Evolutionary conservation across 2,888 invertebrate genomes (phyloP), one percentile per base, ranked within the genome.

Genomic region (Neoscelio sp.): DNA sequence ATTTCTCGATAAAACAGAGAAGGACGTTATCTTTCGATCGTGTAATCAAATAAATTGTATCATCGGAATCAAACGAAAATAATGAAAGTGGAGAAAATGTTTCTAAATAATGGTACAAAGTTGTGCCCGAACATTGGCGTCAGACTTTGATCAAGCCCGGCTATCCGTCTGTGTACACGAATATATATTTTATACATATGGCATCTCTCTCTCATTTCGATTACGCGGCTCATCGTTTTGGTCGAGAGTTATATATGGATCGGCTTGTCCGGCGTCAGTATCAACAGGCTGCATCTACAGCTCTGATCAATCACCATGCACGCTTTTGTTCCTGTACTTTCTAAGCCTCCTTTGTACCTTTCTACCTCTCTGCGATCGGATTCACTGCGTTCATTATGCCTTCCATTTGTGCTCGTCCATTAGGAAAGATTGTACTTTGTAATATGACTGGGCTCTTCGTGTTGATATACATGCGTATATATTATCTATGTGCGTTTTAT

Each of bases 201-300:
- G 26, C 33, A 52, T 15, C n/a, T 76, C 74, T 64, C 70, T 70
- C 77, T 78, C 50, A 74, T 68, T 64, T 64, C 65, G 74, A 71
- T 79, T 71, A 73, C 62, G 65, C 54, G 65, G 70, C 67, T 52
- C 75, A 67, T 70, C 78, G 71, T 75, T 65, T 68, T 30, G 78
- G 54, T 50, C 23, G 64, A 30, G 48, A 78, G 75, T 79, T 75
- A 70, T 75, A 70, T 83, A 84, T 83, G 82, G 78, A 85, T 84
- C 84, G 81, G 80, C 67, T 83, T 82, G 84, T 75, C 73, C 70
- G 82, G 82, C 83, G 83, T 84, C 81, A 81, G 80, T 88, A 89
- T 89, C 89, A 87, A 87, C 84, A 85, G 84, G 84, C 85, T 88
- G 83, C 82, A 88, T 87, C 86, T 87, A 85, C 81, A 85, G 83